Base-by-base conservation (phyloP, 2,113 vertebrate genomes). In the Epinephelus lanceolatus region DNA sequence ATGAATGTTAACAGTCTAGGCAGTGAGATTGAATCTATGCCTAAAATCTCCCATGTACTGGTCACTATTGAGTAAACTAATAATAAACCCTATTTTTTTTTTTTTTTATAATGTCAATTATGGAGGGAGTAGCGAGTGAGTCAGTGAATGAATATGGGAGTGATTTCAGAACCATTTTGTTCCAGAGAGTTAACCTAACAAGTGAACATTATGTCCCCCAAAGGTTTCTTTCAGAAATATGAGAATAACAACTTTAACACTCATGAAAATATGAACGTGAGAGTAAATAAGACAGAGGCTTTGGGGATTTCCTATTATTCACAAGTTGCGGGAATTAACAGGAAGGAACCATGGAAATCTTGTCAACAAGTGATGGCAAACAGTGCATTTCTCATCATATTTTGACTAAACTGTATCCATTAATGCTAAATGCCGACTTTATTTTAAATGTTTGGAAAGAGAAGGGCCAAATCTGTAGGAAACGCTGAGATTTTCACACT, bases 241-340 rank as follows among this genome's bases (percentile, higher is more conserved):
- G 45, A 63, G 33, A 61, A 55, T 42, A n/a, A 55, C 33, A 3
- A 63, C 37, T 40, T 49, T n/a, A 80, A 70, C 25, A 55, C 25
- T 37, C 25, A 33, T 45, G 14, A 60, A 27, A 66, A 27, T 42
- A 51, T 25, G 14, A 37, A 55, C 6, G 0, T 25, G 8, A 37
- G 83, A 75, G 71, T 63, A 23, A 80, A 75, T 79, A 33, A 59
- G 71, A 85, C 15, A n/a, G 37, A 3, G 4, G n/a, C 63, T 40
- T 3, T 49, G 17, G 63, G 56, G 42, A 65, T 6, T 55, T 52
- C 30, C 12, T 52, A 4, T 65, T 71, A 69, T 70, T 80, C n/a
- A 33, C 51, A 66, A 40, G 18, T 80, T 52, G 21, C n/a, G 42
- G 69, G n/a, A 56, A 60, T 52, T 52, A 71, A 70, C 2, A 60